These are phyloP conservation scores for Pogonocherus hispidulus DNA, from an alignment of 2,888 invertebrate genomes.

Conservation along the genomic window DNA sequence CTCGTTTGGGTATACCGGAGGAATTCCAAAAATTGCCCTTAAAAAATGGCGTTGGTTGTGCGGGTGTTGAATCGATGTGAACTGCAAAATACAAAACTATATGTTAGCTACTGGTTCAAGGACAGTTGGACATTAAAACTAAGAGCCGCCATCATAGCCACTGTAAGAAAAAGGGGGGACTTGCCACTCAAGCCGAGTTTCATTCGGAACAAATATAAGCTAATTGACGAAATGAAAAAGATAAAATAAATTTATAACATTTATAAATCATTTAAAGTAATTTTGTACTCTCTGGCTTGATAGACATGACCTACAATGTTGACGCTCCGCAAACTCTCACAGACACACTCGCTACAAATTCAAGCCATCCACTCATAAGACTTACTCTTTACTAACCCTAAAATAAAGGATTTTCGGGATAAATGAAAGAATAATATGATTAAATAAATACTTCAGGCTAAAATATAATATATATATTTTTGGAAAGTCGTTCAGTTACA, in stretches of 20 bases:
- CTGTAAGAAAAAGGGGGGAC: conserved; percentile 66
- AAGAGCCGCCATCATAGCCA: conserved; percentile 67
- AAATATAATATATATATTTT: conserved; percentile 30
- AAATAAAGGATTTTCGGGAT: conserved; percentile 59
- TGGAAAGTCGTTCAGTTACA: conserved; percentile 43
- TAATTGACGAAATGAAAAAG: background rate
- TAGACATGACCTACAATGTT: conserved; percentile 68
- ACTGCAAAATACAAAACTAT: conserved; percentile 66
- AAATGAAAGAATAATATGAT: conserved; percentile 60
- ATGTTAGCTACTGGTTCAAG: conserved; percentile 59
- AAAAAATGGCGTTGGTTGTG: conserved; percentile 52
- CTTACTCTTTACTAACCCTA: conserved; percentile 53
- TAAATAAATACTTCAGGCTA: conserved; percentile 61
- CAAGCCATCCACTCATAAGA: conserved; percentile 54
- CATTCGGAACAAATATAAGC: background rate
- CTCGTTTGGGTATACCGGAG: conserved; percentile 68
- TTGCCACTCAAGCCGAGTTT: conserved; percentile 66
- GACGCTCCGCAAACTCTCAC: conserved; percentile 62
- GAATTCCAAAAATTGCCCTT: conserved; percentile 61
- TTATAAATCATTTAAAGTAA: conserved; percentile 9
- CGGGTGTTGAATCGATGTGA: conserved; percentile 58
- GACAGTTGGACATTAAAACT: conserved; percentile 54
- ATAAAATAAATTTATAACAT: conserved; percentile 3
- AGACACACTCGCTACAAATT: conserved; percentile 49
- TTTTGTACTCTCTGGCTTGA: conserved; percentile 61